phyloP scores from a whole-genome alignment of 2,888 invertebrate genomes.

The Phorcus lineatus region DNA sequence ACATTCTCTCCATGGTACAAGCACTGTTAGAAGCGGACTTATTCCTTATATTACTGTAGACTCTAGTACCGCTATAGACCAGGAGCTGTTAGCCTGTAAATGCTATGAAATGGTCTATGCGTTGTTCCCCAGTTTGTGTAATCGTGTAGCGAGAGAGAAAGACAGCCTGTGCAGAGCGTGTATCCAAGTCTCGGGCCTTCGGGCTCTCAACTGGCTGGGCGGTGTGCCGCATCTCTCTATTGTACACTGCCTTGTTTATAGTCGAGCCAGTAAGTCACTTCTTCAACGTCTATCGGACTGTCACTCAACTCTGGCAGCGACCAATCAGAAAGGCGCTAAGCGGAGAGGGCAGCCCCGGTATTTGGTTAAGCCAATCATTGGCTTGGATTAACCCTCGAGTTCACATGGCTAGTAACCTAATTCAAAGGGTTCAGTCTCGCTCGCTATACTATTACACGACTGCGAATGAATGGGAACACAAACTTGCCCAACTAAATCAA shows the following conservation, averaged over 20 bases:
- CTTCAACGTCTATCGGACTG: slow-evolving; percentile 3
- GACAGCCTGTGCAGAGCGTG: not conserved
- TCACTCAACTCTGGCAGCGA: slow-evolving; percentile 6
- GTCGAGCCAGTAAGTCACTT: slow-evolving; percentile 22
- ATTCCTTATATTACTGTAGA: too few relatives aligned
- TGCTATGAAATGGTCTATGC: too few relatives aligned
- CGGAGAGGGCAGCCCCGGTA: not conserved
- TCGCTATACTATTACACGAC: slow-evolving; percentile 17
- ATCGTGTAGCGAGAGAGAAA: not conserved
- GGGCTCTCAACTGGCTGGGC: not conserved
- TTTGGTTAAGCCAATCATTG: slow-evolving; percentile 5
- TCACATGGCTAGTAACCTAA: slow-evolving; percentile 20
- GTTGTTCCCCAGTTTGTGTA: not conserved
- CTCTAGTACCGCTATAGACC: too few relatives aligned
- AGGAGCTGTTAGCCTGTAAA: too few relatives aligned
- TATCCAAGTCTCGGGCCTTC: not conserved
- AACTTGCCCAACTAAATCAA: slow-evolving; percentile 14
- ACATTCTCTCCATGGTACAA: too few relatives aligned
- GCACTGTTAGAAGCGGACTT: too few relatives aligned
- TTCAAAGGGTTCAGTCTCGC: slow-evolving; percentile 13
- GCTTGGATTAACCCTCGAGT: slow-evolving; percentile 16
- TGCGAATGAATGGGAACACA: slow-evolving; percentile 18
- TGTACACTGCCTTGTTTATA: slow-evolving; percentile 13
- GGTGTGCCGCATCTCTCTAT: not conserved
- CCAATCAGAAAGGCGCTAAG: not conserved